Conservation (phyloP, 2,888 invertebrate genomes). For the Taenaris catops region DNA sequence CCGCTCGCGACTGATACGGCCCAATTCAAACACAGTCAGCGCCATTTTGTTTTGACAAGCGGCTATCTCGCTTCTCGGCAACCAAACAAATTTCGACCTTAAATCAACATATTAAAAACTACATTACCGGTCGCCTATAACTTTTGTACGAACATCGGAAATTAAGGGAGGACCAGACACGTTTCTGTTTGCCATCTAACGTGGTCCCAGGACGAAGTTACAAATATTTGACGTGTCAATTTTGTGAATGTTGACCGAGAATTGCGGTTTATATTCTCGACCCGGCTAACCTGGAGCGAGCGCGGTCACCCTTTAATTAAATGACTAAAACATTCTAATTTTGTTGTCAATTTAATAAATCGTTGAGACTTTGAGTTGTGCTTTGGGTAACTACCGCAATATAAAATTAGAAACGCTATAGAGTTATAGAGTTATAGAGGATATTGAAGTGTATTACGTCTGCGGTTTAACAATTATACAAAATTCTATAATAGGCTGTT, state of each 20-base stretch:
- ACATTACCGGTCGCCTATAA: slow-evolving; percentile 35
- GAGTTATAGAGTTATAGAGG: too few relatives aligned
- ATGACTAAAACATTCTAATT: slow-evolving; percentile 70
- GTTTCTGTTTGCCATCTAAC: slow-evolving; percentile 78
- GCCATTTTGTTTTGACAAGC: slow-evolving; percentile 79
- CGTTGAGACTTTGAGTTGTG: slow-evolving; percentile 24
- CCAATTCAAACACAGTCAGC: slow-evolving; percentile 77
- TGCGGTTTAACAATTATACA: too few relatives aligned
- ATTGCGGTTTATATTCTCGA: slow-evolving; percentile 78
- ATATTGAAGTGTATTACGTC: too few relatives aligned
- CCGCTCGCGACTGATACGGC: slow-evolving; percentile 77
- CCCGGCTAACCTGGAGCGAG: slow-evolving; percentile 58
- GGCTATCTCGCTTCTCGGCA: slow-evolving; percentile 49
- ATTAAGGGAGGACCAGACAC: slow-evolving; percentile 79
- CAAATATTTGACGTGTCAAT: slow-evolving; percentile 82
- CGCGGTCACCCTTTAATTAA: slow-evolving; percentile 69
- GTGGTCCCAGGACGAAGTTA: slow-evolving; percentile 78
- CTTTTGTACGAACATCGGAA: slow-evolving; percentile 71
- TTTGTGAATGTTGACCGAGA: slow-evolving; percentile 79
- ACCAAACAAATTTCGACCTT: slow-evolving; percentile 44
- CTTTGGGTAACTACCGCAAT: neutral
- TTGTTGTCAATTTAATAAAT: slow-evolving; percentile 29
- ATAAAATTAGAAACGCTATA: too few relatives aligned
- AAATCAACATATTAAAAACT: slow-evolving; percentile 36
- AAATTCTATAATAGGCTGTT: too few relatives aligned